A percentile compares a stretch with the other conserved stretches of the same genome.
These are phyloP conservation scores for Rhinella marina DNA, from an alignment of 2,797 vertebrate species.

Conservation along the genomic window DNA sequence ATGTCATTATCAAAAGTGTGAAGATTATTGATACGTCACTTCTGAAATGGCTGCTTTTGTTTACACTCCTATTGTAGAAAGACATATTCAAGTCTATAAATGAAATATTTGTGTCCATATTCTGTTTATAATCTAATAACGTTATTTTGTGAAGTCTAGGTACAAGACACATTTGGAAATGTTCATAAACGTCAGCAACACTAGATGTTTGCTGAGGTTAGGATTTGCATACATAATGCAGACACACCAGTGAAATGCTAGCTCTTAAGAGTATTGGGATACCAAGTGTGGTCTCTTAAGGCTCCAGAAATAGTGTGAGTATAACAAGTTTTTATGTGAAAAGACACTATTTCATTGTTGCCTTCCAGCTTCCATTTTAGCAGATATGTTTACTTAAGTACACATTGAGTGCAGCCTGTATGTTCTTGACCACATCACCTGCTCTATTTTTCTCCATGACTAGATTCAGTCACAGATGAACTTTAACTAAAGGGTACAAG, in stretches of 20 bases:
- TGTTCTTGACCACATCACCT: slow-evolving; percentile 48
- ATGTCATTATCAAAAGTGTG: not conserved
- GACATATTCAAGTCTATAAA: not conserved
- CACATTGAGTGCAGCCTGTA: slow-evolving; percentile 26
- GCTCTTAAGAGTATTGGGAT: slow-evolving; percentile 45
- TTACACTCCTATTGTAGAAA: not conserved
- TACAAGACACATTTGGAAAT: slow-evolving; percentile 38
- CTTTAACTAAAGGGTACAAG: slow-evolving; percentile 28
- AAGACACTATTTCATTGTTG: slow-evolving; percentile 48
- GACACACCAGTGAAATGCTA: slow-evolving; percentile 40
- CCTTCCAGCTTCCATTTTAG: slow-evolving; percentile 45
- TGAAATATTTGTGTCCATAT: not conserved
- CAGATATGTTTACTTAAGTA: slow-evolving; percentile 44
- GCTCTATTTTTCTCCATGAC: slow-evolving; percentile 51
- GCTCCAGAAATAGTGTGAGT: slow-evolving; percentile 44
- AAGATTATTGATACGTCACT: no score
- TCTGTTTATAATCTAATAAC: not conserved
- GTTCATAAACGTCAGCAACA: slow-evolving; percentile 19
- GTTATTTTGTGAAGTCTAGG: not conserved
- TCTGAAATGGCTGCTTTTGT: not conserved
- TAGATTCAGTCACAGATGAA: slow-evolving; percentile 18
- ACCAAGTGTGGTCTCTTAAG: slow-evolving; percentile 49
- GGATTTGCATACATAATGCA: slow-evolving; percentile 51
- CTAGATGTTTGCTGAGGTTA: slow-evolving; percentile 58
- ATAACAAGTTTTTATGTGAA: slow-evolving; percentile 42